Conservation (phyloP, 2,888 invertebrate genomes). For the Rhagophthalmus giganteus region DNA sequence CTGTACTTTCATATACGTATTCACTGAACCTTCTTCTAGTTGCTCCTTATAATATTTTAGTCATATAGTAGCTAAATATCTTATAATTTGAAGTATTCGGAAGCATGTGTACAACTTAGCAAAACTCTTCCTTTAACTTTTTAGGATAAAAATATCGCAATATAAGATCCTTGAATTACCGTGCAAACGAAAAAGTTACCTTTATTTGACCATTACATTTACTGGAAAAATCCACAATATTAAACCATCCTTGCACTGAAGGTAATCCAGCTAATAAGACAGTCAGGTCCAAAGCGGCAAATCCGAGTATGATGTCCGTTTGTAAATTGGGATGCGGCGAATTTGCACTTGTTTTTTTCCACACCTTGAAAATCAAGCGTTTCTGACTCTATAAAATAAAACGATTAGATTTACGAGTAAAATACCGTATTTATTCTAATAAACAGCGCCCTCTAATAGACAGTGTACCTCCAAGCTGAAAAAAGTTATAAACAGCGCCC, state of each 20-base stretch:
- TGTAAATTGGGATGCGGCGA: conserved; percentile 57
- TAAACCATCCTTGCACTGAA: conserved; percentile 64
- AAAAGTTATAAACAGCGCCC: too few relatives aligned
- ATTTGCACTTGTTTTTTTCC: conserved; percentile 60
- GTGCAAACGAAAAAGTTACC: conserved; percentile 47
- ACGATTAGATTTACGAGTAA: too few relatives aligned
- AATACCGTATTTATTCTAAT: too few relatives aligned
- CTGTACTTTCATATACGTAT: neutral
- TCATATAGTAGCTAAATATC: neutral
- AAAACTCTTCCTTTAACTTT: too few relatives aligned
- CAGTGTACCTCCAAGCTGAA: too few relatives aligned
- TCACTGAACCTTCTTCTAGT: neutral
- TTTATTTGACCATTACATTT: conserved; percentile 65
- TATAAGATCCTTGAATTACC: too few relatives aligned
- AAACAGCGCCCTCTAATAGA: too few relatives aligned
- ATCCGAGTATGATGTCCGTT: conserved; percentile 63
- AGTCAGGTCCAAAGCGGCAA: conserved; percentile 63
- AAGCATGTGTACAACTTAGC: neutral
- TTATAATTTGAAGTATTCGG: neutral
- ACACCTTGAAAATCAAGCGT: conserved; percentile 63
- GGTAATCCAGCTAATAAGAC: conserved; percentile 58
- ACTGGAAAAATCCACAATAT: conserved; percentile 63
- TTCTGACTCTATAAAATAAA: conserved; percentile 62
- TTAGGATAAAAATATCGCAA: too few relatives aligned
- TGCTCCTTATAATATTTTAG: too few relatives aligned